These are phyloP conservation scores for Plecotus auritus DNA, from an alignment of 2,113 vertebrate species.

Conservation along the genomic window DNA sequence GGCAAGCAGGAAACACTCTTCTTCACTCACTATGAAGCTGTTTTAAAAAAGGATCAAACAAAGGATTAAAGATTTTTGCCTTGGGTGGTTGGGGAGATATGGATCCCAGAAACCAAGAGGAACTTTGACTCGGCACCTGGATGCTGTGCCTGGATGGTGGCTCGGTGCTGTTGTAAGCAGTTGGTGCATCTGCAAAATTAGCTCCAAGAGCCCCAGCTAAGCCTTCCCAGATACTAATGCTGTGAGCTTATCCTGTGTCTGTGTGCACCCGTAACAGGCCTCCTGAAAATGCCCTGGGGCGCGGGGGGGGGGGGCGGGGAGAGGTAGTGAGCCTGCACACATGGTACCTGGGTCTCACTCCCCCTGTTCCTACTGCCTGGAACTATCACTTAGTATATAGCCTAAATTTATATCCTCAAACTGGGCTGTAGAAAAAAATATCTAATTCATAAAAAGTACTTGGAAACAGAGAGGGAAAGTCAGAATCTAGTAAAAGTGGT, in stretches of 20 bases:
- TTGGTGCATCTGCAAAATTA: neutral
- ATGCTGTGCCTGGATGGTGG: neutral
- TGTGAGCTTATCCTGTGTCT: neutral
- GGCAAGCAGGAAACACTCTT: constrained; percentile 25
- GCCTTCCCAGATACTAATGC: neutral
- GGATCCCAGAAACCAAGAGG: neutral
- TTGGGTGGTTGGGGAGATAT: too few relatives aligned
- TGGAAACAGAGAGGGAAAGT: constrained; percentile 28
- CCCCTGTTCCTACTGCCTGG: neutral
- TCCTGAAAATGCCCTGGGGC: neutral
- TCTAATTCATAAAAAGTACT: neutral
- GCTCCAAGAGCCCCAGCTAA: neutral
- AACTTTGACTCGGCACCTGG: neutral
- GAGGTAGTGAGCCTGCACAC: neutral
- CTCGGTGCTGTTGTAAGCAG: neutral
- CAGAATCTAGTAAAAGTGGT: constrained; percentile 41
- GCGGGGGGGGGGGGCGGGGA: neutral
- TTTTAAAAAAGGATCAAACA: constrained; percentile 13
- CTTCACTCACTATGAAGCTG: neutral
- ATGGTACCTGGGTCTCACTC: neutral
- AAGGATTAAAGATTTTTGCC: neutral
- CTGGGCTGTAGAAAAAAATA: constrained; percentile 8
- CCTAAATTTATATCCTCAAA: constrained; percentile 11
- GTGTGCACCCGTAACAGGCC: neutral
- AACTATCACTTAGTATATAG: neutral